Evolutionary conservation across 2,797 vertebrate genomes (phyloP).

Genomic region (Sarcoramphus papa): DNA sequence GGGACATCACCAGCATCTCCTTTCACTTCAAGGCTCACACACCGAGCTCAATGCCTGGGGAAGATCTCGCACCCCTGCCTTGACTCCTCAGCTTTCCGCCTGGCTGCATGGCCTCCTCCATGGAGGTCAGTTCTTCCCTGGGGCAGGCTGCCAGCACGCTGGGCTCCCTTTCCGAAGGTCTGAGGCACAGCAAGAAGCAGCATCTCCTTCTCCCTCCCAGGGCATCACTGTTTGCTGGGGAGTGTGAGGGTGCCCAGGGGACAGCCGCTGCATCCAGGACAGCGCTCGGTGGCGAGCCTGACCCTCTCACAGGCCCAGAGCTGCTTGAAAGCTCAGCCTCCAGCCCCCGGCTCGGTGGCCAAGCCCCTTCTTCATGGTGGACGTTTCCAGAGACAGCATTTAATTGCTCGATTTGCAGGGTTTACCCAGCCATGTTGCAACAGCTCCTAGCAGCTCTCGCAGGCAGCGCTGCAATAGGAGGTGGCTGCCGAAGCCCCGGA

Average conservation of each 20-base stretch:
- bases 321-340: neutral
- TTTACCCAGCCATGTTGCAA: slow-evolving; percentile 56
- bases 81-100: neutral
- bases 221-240: neutral
- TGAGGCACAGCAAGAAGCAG: neutral
- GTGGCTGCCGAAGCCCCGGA: neutral
- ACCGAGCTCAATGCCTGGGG: rapidly evolving
- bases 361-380: neutral
- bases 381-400: slow-evolving; percentile 31
- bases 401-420: neutral
- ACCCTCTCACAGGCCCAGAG: neutral
- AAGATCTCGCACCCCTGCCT: neutral
- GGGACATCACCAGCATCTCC: neutral
- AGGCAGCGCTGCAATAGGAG: slow-evolving; percentile 7
- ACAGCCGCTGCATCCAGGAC: neutral
- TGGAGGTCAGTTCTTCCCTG: rapidly evolving
- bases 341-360: rapidly evolving
- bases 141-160: neutral
- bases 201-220: neutral
- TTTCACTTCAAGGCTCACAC: neutral
- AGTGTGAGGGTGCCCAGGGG: neutral
- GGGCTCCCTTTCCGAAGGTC: neutral
- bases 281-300: rapidly evolving
- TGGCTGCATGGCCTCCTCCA: neutral
- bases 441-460: slow-evolving; percentile 35